Evolutionary conservation across 2,113 vertebrate genomes (phyloP).

Genomic region (Eclectus roratus): DNA sequence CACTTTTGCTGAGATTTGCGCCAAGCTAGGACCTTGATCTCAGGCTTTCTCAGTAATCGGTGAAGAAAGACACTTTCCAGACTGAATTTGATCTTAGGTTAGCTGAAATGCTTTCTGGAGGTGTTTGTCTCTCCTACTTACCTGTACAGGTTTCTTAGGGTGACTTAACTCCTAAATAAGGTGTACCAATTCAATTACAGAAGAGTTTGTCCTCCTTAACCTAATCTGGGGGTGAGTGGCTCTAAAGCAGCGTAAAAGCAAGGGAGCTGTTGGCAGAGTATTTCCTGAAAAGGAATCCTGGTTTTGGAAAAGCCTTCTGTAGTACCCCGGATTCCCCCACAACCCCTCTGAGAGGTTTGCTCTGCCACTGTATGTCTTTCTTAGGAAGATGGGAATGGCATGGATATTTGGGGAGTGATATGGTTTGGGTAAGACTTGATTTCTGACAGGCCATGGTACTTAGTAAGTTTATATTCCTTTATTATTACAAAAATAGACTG

Average conservation of each 20-base stretch:
- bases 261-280: neutral
- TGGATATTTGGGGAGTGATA: neutral
- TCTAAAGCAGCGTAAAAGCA: neutral
- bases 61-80: neutral
- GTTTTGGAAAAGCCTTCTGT: neutral
- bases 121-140: neutral
- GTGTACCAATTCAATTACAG: neutral
- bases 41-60: neutral
- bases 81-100: constrained; percentile 7
- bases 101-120: neutral
- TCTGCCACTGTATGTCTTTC: neutral
- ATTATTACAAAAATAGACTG: neutral
- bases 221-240: neutral
- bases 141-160: neutral
- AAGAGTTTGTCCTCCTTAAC: neutral
- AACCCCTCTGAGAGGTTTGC: neutral
- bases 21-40: neutral
- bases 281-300: neutral
- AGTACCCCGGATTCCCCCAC: neutral
- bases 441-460: neutral
- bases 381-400: neutral
- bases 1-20: constrained; percentile 17
- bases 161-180: constrained; percentile 6
- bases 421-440: neutral
- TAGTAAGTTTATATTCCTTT: neutral